phyloP scores from a whole-genome alignment of 92 coral and sea anemone genomes.

The Bergia sp. region DNA sequence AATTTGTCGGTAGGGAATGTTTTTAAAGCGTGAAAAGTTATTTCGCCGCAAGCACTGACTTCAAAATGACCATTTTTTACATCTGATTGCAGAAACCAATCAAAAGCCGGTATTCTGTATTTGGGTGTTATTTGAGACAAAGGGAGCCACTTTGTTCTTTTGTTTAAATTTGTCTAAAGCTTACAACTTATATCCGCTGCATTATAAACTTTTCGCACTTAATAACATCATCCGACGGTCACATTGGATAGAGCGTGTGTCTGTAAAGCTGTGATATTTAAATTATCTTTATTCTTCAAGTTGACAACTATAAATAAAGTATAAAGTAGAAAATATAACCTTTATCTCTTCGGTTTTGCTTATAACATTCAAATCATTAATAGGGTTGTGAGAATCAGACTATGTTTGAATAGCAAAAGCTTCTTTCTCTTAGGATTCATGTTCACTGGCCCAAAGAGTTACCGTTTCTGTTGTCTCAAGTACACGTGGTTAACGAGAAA shows the following conservation, averaged over 20 bases:
- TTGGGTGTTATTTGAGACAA: neutral
- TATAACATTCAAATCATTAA: neutral
- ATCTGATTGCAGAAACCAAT: conserved; percentile 15
- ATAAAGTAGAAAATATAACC: neutral
- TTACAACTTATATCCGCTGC: conserved; percentile 11
- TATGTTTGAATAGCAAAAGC: too few relatives aligned
- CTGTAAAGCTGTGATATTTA: neutral
- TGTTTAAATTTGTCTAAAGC: neutral
- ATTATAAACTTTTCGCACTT: neutral
- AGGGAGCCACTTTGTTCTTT: neutral
- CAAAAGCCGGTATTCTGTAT: neutral
- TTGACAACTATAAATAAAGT: neutral
- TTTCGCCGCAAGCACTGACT: conserved; percentile 19
- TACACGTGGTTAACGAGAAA: conserved; percentile 1
- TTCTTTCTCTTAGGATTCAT: neutral
- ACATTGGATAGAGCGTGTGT: neutral
- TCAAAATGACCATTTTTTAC: neutral
- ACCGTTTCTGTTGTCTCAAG: neutral
- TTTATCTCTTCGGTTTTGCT: neutral
- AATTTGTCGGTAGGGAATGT: neutral
- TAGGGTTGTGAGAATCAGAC: too few relatives aligned
- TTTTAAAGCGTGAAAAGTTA: neutral
- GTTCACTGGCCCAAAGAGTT: neutral
- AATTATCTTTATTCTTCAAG: neutral
- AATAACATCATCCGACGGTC: neutral